phyloP scores from a whole-genome alignment of 2,113 vertebrate species.

The Cephalopterus ornatus region DNA sequence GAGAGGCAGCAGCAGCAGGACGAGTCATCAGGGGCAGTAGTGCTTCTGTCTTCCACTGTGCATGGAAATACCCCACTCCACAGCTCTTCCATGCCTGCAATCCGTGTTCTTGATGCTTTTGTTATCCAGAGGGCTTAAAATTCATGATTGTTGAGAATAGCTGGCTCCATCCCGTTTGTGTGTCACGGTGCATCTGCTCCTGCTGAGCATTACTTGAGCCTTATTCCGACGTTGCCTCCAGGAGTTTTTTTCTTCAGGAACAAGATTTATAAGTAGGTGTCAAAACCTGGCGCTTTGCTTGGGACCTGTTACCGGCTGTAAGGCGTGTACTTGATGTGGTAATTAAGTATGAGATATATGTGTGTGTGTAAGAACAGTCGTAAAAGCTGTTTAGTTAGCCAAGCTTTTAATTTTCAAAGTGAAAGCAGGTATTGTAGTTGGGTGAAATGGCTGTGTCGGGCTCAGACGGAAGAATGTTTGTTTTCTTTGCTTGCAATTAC shows the following conservation, averaged over 20 bases:
- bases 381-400: neutral
- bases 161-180: neutral
- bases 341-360: neutral
- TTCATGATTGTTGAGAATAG: neutral
- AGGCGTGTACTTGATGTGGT: neutral
- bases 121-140: neutral
- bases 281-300: neutral
- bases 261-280: neutral
- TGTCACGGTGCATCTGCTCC: neutral
- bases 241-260: neutral
- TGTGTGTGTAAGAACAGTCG: neutral
- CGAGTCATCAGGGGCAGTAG: neutral
- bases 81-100: neutral
- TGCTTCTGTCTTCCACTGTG: neutral
- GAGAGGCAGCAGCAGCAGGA: neutral
- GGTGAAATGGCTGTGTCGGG: neutral
- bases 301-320: neutral
- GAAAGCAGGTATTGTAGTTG: neutral
- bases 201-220: neutral
- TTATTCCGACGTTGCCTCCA: neutral
- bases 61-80: neutral
- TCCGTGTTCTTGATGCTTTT: neutral
- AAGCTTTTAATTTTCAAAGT: neutral
- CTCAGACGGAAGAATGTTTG: neutral
- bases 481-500: neutral